A percentile compares a stretch with the other conserved stretches of the same genome.
These are phyloP conservation scores for Diabrotica virgifera DNA, from an alignment of 1,140 invertebrate species.

Conservation along the genomic window DNA sequence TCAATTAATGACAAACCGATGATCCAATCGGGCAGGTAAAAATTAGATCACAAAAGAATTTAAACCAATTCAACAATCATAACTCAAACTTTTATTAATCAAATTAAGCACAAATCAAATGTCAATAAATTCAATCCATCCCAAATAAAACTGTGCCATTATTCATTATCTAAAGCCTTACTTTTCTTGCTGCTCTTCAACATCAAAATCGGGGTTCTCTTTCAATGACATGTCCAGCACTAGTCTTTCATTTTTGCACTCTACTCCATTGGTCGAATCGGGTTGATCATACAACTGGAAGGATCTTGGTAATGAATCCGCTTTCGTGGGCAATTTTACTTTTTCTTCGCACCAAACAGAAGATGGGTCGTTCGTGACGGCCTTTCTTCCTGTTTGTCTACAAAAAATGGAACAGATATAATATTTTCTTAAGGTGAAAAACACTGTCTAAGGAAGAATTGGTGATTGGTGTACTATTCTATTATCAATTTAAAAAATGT, in stretches of 20 bases:
- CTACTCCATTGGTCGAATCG: constrained; percentile 43
- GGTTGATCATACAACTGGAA: constrained; percentile 61
- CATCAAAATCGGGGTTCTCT: constrained; percentile 46
- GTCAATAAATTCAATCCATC: too few relatives aligned
- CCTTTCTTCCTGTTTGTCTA: constrained; percentile 37
- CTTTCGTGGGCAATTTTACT: constrained; percentile 56
- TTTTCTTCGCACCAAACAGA: constrained; percentile 49
- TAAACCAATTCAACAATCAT: too few relatives aligned
- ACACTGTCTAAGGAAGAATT: too few relatives aligned
- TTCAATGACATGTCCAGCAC: constrained; percentile 45
- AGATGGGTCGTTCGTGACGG: constrained; percentile 50
- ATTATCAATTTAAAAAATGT: too few relatives aligned
- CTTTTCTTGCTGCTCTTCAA: constrained; percentile 54
- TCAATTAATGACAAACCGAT: too few relatives aligned
- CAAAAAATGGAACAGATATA: not conserved
- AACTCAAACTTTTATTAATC: too few relatives aligned
- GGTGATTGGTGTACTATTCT: too few relatives aligned
- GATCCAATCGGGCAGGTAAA: too few relatives aligned
- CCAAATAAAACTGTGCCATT: not conserved
- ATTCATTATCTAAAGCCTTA: constrained; percentile 42
- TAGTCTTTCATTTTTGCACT: constrained; percentile 20
- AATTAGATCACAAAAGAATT: too few relatives aligned
- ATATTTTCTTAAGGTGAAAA: too few relatives aligned
- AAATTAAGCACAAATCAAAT: too few relatives aligned
- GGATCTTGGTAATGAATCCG: constrained; percentile 73